phyloP scores from a whole-genome alignment of 2,888 invertebrate genomes.

The Acleris sparsana region DNA sequence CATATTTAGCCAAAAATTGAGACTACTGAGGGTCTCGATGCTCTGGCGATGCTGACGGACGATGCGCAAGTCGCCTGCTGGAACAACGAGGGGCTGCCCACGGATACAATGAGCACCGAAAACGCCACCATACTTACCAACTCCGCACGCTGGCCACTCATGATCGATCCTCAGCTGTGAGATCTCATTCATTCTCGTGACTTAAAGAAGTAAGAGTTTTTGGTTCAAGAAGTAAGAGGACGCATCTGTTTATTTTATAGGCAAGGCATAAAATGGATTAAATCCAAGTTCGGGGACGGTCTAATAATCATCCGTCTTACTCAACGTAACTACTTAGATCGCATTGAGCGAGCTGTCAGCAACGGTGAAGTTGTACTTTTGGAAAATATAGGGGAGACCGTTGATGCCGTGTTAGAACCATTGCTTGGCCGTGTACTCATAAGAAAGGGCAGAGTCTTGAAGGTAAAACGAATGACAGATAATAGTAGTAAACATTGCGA shows the following conservation, averaged over 20 bases:
- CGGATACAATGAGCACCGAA: constrained; percentile 96
- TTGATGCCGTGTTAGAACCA: constrained; percentile 96
- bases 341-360: constrained; percentile 89
- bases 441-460: constrained; percentile 91
- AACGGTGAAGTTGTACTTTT: constrained; percentile 91
- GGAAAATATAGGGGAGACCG: constrained; percentile 94
- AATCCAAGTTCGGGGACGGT: constrained; percentile 89
- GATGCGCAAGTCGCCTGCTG: constrained; percentile 96
- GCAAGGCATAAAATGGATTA: constrained; percentile 98
- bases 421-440: constrained; percentile 93
- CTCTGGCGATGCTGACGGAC: constrained; percentile 93
- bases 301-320: constrained; percentile 90
- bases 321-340: constrained; percentile 92
- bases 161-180: constrained; percentile 95
- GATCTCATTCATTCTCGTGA: constrained; percentile 39
- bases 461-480: constrained; percentile 53
- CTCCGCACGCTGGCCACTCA: constrained; percentile 96
- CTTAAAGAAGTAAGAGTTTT: no score
- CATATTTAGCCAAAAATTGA: constrained; percentile 87
- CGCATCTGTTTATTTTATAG: constrained; percentile 51
- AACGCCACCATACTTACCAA: constrained; percentile 96
- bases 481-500: neutral
- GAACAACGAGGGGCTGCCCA: constrained; percentile 97
- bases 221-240: no score
- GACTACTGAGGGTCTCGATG: constrained; percentile 90